A percentile compares a stretch with the other conserved stretches of the same genome.
Conservation (phyloP, 2,797 vertebrate species). For the Avahi laniger region DNA sequence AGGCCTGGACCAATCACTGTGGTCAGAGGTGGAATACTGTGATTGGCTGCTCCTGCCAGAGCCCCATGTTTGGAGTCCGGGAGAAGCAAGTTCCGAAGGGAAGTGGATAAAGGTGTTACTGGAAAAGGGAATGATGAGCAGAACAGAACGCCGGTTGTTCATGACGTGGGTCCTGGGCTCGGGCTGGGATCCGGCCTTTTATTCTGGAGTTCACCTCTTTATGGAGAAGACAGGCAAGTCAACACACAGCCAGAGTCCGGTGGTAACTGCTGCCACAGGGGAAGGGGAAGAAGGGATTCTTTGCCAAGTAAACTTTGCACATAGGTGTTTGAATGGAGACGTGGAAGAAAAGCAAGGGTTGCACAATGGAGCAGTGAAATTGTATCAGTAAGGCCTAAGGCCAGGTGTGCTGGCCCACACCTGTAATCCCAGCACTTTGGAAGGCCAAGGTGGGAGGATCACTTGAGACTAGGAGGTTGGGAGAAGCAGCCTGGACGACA, state of each 20-base stretch:
- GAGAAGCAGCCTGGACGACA: neutral
- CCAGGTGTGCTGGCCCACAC: neutral
- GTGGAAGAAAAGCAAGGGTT: accelerated
- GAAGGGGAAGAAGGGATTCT: no score
- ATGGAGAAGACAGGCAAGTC: neutral
- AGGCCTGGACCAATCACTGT: neutral
- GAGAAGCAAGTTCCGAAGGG: neutral
- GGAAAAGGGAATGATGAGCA: neutral
- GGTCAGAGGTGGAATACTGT: neutral
- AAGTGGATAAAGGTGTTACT: neutral
- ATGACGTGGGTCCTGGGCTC: no score
- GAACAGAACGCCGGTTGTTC: neutral
- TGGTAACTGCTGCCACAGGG: neutral
- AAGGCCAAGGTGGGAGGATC: neutral
- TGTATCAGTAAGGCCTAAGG: neutral
- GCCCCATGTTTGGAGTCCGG: neutral
- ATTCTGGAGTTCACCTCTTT: neutral
- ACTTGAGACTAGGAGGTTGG: neutral
- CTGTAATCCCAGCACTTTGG: neutral
- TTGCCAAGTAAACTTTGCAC: neutral
- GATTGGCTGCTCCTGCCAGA: neutral
- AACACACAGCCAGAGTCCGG: neutral
- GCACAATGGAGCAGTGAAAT: accelerated
- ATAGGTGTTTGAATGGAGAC: no score
- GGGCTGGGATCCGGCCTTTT: neutral